Percentiles rank a stretch among this genome's conserved stretches.
phyloP scores from a whole-genome alignment of 2,888 invertebrate species.

The Parnassius orleans region DNA sequence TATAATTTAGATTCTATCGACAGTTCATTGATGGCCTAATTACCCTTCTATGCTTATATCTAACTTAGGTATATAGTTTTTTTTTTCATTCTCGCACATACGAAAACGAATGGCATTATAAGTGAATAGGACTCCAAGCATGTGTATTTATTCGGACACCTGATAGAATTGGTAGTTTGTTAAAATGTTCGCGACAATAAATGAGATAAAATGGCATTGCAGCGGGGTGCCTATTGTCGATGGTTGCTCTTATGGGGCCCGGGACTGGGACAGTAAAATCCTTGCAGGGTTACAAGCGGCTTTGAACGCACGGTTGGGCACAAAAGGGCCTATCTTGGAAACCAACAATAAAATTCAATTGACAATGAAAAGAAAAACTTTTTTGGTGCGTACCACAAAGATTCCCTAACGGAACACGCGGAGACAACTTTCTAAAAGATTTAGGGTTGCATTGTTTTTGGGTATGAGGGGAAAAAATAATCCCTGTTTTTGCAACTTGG shows the following conservation, averaged over 20 bases:
- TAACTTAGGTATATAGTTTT: conserved; percentile 34
- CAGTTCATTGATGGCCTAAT: conserved; percentile 8
- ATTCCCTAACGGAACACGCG: conserved; percentile 66
- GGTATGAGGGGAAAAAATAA: conserved; percentile 49
- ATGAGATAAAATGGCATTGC: conserved; percentile 66
- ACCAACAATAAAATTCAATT: conserved; percentile 80
- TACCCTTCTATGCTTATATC: neutral
- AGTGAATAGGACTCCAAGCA: conserved; percentile 38
- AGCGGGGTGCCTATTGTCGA: conserved; percentile 68
- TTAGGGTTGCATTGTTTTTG: conserved; percentile 68
- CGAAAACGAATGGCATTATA: conserved; percentile 31
- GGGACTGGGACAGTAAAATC: conserved; percentile 47
- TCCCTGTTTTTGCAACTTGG: conserved; percentile 39
- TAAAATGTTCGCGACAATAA: conserved; percentile 59
- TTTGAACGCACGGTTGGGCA: conserved; percentile 76
- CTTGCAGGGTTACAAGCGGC: conserved; percentile 63
- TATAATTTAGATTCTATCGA: conserved; percentile 6
- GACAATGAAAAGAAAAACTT: conserved; percentile 65
- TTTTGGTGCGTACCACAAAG: conserved; percentile 63
- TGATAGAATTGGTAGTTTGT: conserved; percentile 55
- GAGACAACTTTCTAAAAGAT: conserved; percentile 70
- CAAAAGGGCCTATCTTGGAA: conserved; percentile 76
- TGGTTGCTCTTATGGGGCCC: conserved; percentile 60
- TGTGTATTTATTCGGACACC: conserved; percentile 58
- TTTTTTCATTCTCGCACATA: conserved; percentile 41